Evolutionary conservation across 2,113 vertebrate species (phyloP).

Genomic region (Cryptotis parvus): DNA sequence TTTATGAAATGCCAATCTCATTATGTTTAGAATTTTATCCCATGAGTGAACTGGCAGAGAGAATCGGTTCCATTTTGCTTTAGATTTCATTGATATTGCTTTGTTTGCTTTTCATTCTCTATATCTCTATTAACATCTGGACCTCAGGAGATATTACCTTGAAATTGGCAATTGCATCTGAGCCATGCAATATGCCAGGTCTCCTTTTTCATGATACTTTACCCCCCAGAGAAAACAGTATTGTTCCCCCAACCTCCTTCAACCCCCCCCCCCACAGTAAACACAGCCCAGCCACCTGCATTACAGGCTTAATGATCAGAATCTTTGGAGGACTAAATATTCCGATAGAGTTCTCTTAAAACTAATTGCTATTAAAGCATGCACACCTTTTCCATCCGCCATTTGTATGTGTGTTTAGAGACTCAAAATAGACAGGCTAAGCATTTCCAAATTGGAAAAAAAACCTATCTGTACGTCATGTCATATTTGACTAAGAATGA

Average conservation of each 20-base stretch:
- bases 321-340: slow-evolving; percentile 58
- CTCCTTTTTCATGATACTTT: slow-evolving; percentile 42
- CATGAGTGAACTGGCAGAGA: not conserved
- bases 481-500: not conserved
- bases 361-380: slow-evolving; percentile 78
- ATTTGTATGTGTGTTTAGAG: slow-evolving; percentile 1
- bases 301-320: slow-evolving; percentile 75
- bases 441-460: not conserved
- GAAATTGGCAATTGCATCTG: slow-evolving; percentile 42
- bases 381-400: slow-evolving; percentile 68
- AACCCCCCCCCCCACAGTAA: no score
- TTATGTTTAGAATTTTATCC: not conserved
- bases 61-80: slow-evolving; percentile 30
- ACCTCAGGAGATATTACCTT: slow-evolving; percentile 76
- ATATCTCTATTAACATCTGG: slow-evolving; percentile 47
- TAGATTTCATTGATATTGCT: not conserved
- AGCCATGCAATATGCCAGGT: slow-evolving; percentile 69
- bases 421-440: not conserved
- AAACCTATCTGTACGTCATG: not conserved
- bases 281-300: slow-evolving; percentile 59
- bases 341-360: slow-evolving; percentile 79
- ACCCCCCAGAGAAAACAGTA: not conserved
- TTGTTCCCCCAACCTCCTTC: no score
- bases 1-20: not conserved
- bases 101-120: slow-evolving; percentile 71